These are phyloP conservation scores for Disparrhopalites patrizii DNA, from an alignment of 2,888 invertebrate species.

Conservation along the genomic window DNA sequence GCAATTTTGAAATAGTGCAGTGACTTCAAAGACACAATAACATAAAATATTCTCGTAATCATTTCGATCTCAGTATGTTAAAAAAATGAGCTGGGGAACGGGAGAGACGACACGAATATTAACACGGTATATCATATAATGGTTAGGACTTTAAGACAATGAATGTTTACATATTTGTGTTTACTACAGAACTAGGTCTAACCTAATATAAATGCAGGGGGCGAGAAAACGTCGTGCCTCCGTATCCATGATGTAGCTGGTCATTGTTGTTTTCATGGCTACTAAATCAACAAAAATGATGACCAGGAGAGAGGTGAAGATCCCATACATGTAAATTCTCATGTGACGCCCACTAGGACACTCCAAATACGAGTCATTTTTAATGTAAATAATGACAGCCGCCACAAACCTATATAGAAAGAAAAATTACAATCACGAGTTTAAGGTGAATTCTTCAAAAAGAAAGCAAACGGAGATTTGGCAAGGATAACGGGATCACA, in stretches of 20 bases:
- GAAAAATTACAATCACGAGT: neutral
- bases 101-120: too few relatives aligned
- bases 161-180: neutral
- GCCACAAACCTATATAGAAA: conserved; percentile 31
- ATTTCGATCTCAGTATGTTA: too few relatives aligned
- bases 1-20: too few relatives aligned
- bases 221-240: conserved; percentile 34
- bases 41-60: too few relatives aligned
- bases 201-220: conserved; percentile 40
- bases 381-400: conserved; percentile 31
- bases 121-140: neutral
- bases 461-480: too few relatives aligned
- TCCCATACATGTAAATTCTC: conserved; percentile 66
- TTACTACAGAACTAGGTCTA: neutral
- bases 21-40: too few relatives aligned
- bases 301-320: conserved; percentile 50
- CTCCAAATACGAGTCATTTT: conserved; percentile 51
- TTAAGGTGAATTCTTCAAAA: too few relatives aligned
- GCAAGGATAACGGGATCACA: too few relatives aligned
- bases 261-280: conserved; percentile 50
- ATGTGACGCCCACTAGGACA: conserved; percentile 71
- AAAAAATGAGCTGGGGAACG: too few relatives aligned
- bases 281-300: conserved; percentile 51
- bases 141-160: neutral
- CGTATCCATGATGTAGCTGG: conserved; percentile 47